These are phyloP conservation scores for Podotricha telesiphe DNA, from an alignment of 2,888 invertebrate genomes.

Conservation along the genomic window DNA sequence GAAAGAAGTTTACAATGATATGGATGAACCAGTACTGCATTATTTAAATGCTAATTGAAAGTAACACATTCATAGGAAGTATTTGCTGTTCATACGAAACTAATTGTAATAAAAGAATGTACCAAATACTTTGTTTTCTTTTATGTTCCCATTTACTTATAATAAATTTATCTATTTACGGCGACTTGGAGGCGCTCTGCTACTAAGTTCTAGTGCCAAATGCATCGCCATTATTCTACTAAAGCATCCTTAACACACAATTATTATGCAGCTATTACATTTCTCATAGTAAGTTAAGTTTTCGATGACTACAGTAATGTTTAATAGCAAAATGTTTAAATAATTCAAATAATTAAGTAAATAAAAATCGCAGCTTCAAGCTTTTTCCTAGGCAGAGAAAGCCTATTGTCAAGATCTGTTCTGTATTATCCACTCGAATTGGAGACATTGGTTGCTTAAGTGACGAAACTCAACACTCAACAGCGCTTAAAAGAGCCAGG, in stretches of 20 bases:
- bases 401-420: too few relatives aligned
- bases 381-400: too few relatives aligned
- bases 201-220: conserved; percentile 62
- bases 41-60: conserved; percentile 63
- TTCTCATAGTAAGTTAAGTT: neutral
- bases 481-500: too few relatives aligned
- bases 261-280: conserved; percentile 39
- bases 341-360: too few relatives aligned
- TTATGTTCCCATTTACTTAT: neutral
- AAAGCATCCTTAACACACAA: conserved; percentile 59
- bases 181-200: conserved; percentile 51
- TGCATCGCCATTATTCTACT: conserved; percentile 61
- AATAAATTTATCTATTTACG: conserved; percentile 32
- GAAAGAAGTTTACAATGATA: conserved; percentile 70
- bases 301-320: neutral
- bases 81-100: conserved; percentile 1
- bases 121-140: conserved; percentile 17
- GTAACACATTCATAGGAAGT: neutral
- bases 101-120: conserved; percentile 9
- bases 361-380: too few relatives aligned
- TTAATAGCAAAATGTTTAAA: too few relatives aligned
- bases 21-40: conserved; percentile 77
- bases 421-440: too few relatives aligned
- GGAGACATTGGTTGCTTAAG: too few relatives aligned
- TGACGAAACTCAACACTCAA: too few relatives aligned